Base-by-base conservation (phyloP, 1,140 invertebrate species). In the Antheraea mylitta region DNA sequence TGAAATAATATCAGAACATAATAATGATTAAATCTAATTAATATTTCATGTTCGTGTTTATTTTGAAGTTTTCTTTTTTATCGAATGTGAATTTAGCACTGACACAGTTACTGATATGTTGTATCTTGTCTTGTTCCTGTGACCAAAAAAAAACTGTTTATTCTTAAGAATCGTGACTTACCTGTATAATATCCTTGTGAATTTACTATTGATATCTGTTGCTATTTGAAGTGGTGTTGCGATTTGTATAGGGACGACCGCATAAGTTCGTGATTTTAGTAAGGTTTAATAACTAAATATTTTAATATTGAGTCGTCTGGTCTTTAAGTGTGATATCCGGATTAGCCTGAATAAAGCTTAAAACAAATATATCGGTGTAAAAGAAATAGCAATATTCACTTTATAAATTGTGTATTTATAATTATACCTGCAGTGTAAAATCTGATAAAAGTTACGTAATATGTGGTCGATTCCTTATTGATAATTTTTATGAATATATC, bases 161-260 rank as follows among this genome's bases (percentile, higher is more conserved):
- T 16, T 53, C 16, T 0, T 13, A 53, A 53, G 45, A n/a, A 53
- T 13, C 7, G 16, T 53, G 45, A 13, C 45, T 53, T n/a, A 13
- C 16, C 45, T 16, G 38, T 42, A 30, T 42, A 6, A 63, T 37
- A 63, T 63, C n/a, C 37, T 63, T 37, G 61, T 63, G 37, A 37
- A 63, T 63, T 22, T 37, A 37, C 16, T 37, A 37, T 63, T 37
- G 18, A 61, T n/a, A 37, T 63, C 30, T 22, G 61, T 37, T 30
- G 30, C 45, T 53, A 53, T 53, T 53, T 53, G 7, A 53, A 53
- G 16, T 53, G 45, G 45, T 53, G 16, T n/a, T 53, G 16, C 9
- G 45, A n/a, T 53, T 53, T n/a, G 11, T 13, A n/a, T 13, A 53
- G 45, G 45, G 11, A 53, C 45, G 45, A 13, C 11, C 16, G 1